Evolutionary conservation across 1,140 invertebrate genomes (phyloP), one percentile per base, ranked within the genome.

Genomic region (Philopotamus ludificatus): DNA sequence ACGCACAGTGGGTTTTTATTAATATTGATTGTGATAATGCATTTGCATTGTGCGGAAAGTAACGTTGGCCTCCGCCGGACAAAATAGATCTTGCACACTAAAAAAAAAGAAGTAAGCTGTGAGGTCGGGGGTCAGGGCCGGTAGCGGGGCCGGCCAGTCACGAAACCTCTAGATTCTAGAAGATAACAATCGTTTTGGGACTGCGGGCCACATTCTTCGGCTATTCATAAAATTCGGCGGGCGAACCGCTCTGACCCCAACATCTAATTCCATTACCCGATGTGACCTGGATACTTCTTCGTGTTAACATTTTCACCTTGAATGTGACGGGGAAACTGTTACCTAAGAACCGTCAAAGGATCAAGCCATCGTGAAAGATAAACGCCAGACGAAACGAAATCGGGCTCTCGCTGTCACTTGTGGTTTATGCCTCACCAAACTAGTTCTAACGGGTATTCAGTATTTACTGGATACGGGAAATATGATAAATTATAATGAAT

Each of bases 61-160:
- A n/a, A n/a, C 51, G 25, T 18, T 25, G n/a, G 25, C 7, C n/a
- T 49, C 45, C 4, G 15, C 16, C 18, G 25, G 25, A n/a, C 54
- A 58, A 41, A 25, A 25, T 58, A 15, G 54, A 16, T 21, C 25
- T 16, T 4, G 41, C 15, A 21, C 4, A 22, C 50, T 16, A 16
- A 23, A 8, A 26, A 23, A 22, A 47, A 49, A 49, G 25, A 34
- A 42, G 41, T 23, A 25, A 60, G 57, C 18, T 26, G 57, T 60
- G 22, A 22, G 50, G 60, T 68, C 67, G 54, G 44, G 50, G 67
- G 63, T 68, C 67, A 63, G 65, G 67, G 67, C 59, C 67, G 63
- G 67, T 68, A 68, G 67, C 67, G 26, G 41, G 54, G 54, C 39
- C 26, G 55, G 26, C 55, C 39, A 39, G 67, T 68, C 67, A 68